Evolutionary conservation across 2,113 vertebrate genomes (phyloP).

Genomic region (Nannospalax galili): DNA sequence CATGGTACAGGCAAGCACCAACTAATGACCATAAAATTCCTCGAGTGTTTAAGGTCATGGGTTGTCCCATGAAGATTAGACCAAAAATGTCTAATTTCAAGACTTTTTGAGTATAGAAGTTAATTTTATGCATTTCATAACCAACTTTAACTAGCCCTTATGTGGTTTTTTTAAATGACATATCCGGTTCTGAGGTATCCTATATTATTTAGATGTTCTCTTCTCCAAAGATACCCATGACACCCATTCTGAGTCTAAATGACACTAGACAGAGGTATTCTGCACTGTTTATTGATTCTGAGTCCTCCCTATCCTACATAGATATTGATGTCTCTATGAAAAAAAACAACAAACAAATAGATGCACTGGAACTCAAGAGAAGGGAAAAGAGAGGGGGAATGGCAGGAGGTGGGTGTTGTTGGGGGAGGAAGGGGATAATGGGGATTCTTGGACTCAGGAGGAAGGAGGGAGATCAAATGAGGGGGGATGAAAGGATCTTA

Average conservation of each 20-base stretch:
- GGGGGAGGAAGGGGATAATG: too few relatives aligned
- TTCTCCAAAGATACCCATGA: neutral
- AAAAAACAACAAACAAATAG: neutral
- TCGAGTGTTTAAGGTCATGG: neutral
- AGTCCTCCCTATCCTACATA: neutral
- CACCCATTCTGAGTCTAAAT: neutral
- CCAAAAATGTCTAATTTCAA: neutral
- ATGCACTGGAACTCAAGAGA: neutral
- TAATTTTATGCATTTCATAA: neutral
- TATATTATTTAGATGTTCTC: neutral
- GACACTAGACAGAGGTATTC: neutral
- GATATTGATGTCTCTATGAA: neutral
- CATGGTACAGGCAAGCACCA: too few relatives aligned
- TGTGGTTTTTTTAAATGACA: neutral
- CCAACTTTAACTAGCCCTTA: neutral
- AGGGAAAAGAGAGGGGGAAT: too few relatives aligned
- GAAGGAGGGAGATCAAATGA: too few relatives aligned
- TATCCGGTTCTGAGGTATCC: neutral
- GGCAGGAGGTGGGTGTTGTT: too few relatives aligned
- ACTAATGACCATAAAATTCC: neutral
- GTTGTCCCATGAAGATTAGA: neutral
- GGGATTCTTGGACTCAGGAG: too few relatives aligned
- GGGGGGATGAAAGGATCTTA: too few relatives aligned
- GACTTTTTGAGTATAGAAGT: neutral
- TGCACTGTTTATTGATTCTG: neutral